These are phyloP conservation scores for Pygathrix nemaeus DNA, from an alignment of 2,113 vertebrate genomes.

Conservation along the genomic window DNA sequence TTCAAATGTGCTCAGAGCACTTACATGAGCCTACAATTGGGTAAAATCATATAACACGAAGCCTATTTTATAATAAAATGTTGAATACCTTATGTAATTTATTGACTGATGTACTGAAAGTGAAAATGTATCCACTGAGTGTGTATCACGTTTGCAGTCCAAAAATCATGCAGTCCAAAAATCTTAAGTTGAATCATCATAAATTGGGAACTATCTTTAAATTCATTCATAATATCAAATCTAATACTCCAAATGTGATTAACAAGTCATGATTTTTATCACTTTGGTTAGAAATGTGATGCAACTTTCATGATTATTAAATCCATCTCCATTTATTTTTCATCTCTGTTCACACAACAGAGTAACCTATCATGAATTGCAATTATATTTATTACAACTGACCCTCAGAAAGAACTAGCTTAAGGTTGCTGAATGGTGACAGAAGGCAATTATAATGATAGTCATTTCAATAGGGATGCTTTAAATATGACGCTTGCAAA, in stretches of 20 bases:
- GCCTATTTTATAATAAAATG: neutral
- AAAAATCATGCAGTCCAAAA: neutral
- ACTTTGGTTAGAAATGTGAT: slow-evolving; percentile 28
- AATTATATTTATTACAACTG: slow-evolving; percentile 38
- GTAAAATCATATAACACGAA: neutral
- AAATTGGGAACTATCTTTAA: neutral
- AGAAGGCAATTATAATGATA: slow-evolving; percentile 49
- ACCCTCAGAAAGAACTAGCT: slow-evolving; percentile 42
- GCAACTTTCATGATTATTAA: slow-evolving; percentile 48
- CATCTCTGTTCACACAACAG: neutral
- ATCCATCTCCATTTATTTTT: slow-evolving; percentile 55
- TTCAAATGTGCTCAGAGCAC: neutral
- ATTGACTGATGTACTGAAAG: neutral
- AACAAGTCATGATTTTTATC: slow-evolving; percentile 47
- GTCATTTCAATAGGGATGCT: slow-evolving; percentile 33
- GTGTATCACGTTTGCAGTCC: neutral
- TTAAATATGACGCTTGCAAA: slow-evolving; percentile 22
- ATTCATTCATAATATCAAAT: slow-evolving; percentile 51
- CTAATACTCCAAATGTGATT: slow-evolving; percentile 30
- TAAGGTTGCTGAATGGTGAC: slow-evolving; percentile 48
- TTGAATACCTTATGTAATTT: neutral
- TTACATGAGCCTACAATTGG: neutral
- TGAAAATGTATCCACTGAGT: neutral
- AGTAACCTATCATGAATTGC: neutral
- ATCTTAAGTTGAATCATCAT: neutral